These are phyloP conservation scores for Raphicerus campestris DNA, from an alignment of 2,113 vertebrate genomes.

Conservation along the genomic window DNA sequence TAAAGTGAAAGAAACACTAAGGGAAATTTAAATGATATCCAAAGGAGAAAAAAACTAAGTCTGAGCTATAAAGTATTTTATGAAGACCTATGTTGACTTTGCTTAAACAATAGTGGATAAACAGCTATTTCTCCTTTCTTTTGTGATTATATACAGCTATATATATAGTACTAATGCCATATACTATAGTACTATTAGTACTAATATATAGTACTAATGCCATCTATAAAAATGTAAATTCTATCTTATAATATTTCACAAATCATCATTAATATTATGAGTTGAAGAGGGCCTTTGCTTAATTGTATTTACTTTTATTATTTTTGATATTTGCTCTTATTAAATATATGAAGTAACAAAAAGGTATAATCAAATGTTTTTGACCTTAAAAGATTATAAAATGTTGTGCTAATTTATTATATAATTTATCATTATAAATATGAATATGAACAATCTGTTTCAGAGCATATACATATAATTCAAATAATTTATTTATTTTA, in stretches of 20 bases:
- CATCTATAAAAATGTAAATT: not conserved
- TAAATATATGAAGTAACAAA: not conserved
- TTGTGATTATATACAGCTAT: not conserved
- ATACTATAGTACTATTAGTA: too few species aligned
- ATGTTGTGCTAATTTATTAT: not conserved
- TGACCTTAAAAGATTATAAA: not conserved
- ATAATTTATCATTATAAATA: not conserved
- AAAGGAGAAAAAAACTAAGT: not conserved
- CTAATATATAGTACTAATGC: not conserved
- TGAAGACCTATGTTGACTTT: not conserved
- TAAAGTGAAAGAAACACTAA: not conserved
- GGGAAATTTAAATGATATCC: not conserved
- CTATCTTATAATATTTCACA: not conserved
- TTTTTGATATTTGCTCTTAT: not conserved
- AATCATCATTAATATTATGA: not conserved
- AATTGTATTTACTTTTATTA: not conserved
- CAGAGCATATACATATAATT: not conserved
- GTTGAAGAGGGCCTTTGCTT: not conserved
- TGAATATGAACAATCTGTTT: not conserved
- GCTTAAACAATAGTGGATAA: not conserved
- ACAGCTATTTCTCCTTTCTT: not conserved
- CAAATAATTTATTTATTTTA: not conserved
- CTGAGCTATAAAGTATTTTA: not conserved
- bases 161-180: not conserved
- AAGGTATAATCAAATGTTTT: not conserved